Evolutionary conservation across 2,888 invertebrate genomes (phyloP).

Genomic region (Leptodirus hochenwartii): DNA sequence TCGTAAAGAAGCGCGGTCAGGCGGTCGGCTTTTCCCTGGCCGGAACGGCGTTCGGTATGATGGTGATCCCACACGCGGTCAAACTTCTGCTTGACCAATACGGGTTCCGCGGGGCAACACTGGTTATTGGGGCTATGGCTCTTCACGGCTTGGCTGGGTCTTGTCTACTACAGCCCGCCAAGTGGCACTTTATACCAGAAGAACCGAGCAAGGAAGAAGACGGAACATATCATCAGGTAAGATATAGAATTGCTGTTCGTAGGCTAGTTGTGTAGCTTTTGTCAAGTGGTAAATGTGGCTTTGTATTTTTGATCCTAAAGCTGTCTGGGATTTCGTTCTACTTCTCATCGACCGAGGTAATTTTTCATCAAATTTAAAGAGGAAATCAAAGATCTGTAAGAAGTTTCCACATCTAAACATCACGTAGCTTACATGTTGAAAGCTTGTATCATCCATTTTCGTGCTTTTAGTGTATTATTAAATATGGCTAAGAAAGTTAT

Average conservation of each 20-base stretch:
- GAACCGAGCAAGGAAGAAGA: constrained; percentile 31
- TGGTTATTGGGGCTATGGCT: constrained; percentile 46
- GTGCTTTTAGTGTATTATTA: too few relatives aligned
- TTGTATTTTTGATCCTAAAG: constrained; percentile 11
- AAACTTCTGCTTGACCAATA: constrained; percentile 41
- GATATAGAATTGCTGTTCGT: constrained; percentile 5
- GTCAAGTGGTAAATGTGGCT: too few relatives aligned
- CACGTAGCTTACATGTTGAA: background rate
- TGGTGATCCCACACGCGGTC: constrained; percentile 63
- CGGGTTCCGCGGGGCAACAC: constrained; percentile 48
- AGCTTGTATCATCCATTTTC: constrained; percentile 2
- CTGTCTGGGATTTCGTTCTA: constrained; percentile 26
- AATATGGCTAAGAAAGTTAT: too few relatives aligned
- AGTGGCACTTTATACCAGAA: constrained; percentile 47
- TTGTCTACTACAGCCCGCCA: constrained; percentile 47
- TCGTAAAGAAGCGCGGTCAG: constrained; percentile 57
- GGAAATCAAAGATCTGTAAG: too few relatives aligned
- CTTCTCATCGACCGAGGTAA: constrained; percentile 27
- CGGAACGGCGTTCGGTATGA: constrained; percentile 60
- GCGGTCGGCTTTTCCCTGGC: constrained; percentile 66
- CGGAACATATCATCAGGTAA: constrained; percentile 27
- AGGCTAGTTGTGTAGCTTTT: constrained; percentile 1
- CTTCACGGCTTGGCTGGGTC: constrained; percentile 51
- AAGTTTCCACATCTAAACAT: too few relatives aligned
- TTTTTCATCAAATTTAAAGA: constrained; percentile 8